These are phyloP conservation scores for Bursaphelenchus okinawaensis DNA, from an alignment of 2,888 invertebrate species.

Conservation along the genomic window DNA sequence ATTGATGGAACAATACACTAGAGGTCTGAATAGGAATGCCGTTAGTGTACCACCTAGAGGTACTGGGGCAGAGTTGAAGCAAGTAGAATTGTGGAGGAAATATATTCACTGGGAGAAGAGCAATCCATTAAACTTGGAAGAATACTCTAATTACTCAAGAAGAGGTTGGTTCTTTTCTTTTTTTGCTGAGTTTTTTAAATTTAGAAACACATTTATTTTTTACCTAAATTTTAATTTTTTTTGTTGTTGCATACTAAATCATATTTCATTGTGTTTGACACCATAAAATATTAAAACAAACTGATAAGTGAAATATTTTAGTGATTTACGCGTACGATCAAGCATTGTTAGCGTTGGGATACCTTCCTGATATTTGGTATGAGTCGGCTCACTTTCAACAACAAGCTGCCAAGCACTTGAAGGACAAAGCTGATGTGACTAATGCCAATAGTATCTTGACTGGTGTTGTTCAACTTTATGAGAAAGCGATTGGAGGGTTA, in stretches of 20 bases:
- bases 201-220: background rate
- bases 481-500: conserved; percentile 77
- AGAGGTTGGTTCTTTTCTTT: conserved; percentile 61
- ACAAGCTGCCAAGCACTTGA: conserved; percentile 82
- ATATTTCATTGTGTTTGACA: background rate
- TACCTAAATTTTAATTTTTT: background rate
- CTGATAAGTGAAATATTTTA: conserved; percentile 44
- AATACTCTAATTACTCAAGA: conserved; percentile 83
- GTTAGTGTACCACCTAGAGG: conserved; percentile 89
- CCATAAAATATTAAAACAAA: too few relatives aligned
- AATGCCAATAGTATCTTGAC: conserved; percentile 21
- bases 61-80: conserved; percentile 55
- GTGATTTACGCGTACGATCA: conserved; percentile 99
- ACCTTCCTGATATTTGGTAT: conserved; percentile 96
- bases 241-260: background rate
- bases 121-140: conserved; percentile 91
- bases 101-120: conserved; percentile 94
- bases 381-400: conserved; percentile 95
- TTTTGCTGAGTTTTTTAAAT: background rate
- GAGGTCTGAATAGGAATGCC: conserved; percentile 87
- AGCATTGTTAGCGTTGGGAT: conserved; percentile 86
- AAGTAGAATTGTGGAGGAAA: conserved; percentile 93
- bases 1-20: conserved; percentile 85
- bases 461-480: conserved; percentile 69
- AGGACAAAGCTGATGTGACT: conserved; percentile 65